Evolutionary conservation across 2,888 invertebrate genomes (phyloP).

Genomic region (Nesidiocoris tenuis): DNA sequence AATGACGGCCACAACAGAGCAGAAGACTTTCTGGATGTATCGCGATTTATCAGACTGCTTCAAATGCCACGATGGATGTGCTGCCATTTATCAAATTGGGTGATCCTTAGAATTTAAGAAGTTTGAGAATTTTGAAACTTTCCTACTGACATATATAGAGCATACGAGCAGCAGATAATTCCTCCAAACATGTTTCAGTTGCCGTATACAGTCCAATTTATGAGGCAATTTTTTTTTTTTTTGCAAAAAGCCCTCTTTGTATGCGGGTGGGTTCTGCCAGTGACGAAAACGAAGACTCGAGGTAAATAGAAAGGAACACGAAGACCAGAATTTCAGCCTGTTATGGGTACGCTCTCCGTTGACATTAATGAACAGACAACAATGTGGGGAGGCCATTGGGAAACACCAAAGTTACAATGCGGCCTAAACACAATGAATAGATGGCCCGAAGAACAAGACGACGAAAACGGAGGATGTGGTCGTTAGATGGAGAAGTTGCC

Average conservation of each 20-base stretch:
- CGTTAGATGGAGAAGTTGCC: background rate
- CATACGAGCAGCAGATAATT: background rate
- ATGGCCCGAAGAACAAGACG: constrained; percentile 3
- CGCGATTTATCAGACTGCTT: background rate
- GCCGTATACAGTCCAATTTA: too few species aligned
- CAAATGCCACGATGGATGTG: too few species aligned
- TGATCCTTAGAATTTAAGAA: too few species aligned
- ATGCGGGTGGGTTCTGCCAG: too few species aligned
- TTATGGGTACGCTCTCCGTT: background rate
- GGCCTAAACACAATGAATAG: constrained; percentile 20
- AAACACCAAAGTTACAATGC: constrained; percentile 17
- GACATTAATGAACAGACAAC: constrained; percentile 12
- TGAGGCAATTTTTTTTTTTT: too few species aligned
- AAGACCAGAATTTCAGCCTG: background rate
- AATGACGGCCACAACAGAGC: background rate
- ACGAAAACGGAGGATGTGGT: too few species aligned
- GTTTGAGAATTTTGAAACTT: too few species aligned
- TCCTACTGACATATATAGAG: too few species aligned
- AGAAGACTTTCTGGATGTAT: background rate
- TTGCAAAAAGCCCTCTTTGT: too few species aligned
- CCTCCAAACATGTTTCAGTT: background rate
- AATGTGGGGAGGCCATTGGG: constrained; percentile 10
- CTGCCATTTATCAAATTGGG: too few species aligned
- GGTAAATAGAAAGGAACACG: background rate
- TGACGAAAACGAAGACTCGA: background rate